A percentile compares a stretch with the other conserved stretches of the same genome.
These are phyloP conservation scores for Epistrophella euchroma DNA, from an alignment of 2,888 invertebrate genomes.

Conservation along the genomic window DNA sequence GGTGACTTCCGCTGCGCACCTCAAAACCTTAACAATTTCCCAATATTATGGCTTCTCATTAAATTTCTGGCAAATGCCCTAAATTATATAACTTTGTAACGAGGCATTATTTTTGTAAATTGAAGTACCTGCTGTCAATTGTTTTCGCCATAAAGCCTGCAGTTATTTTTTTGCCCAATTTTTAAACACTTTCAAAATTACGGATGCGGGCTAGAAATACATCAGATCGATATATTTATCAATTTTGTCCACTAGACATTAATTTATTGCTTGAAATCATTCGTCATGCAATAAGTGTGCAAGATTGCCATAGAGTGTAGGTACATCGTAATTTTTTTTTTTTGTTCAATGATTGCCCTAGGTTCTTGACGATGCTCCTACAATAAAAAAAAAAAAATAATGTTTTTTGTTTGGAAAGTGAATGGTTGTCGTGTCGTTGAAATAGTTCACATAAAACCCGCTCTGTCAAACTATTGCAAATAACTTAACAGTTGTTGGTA, in stretches of 20 bases:
- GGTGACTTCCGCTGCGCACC: no score
- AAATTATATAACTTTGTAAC: no score
- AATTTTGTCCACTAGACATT: background rate
- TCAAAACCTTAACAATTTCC: no score
- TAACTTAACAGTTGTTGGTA: constrained; percentile 39
- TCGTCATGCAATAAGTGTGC: background rate
- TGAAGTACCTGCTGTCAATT: no score
- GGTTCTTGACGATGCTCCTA: background rate
- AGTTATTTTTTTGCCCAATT: background rate
- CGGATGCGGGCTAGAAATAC: no score
- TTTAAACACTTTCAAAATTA: background rate
- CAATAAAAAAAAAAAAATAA: constrained; percentile 1
- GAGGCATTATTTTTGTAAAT: no score
- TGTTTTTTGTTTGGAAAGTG: constrained; percentile 36
- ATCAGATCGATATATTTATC: background rate
- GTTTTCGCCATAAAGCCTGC: no score
- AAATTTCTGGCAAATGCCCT: background rate
- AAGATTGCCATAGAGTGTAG: background rate
- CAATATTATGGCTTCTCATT: no score
- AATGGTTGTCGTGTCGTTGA: constrained; percentile 42
- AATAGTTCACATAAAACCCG: constrained; percentile 37
- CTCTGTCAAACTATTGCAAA: constrained; percentile 47
- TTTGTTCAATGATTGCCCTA: background rate
- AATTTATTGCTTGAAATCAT: constrained; percentile 15
- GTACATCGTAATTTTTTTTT: constrained; percentile 1